A percentile compares a stretch with the other conserved stretches of the same genome.
These are phyloP conservation scores for Nesogale talazaci DNA, from an alignment of 2,113 vertebrate genomes.

Conservation along the genomic window DNA sequence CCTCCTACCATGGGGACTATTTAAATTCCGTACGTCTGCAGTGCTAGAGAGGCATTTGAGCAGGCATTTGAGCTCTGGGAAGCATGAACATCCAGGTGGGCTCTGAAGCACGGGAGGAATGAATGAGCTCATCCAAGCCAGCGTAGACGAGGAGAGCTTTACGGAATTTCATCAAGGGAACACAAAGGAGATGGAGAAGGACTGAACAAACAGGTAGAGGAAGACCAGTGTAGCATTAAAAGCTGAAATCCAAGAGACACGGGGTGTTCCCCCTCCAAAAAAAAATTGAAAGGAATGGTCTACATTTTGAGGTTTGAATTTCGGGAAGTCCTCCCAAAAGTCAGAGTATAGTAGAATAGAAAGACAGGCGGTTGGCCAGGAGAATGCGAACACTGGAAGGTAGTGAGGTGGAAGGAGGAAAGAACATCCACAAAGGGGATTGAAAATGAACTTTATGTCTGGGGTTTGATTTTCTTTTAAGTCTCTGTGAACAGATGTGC, in stretches of 20 bases:
- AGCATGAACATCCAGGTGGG: slow-evolving; percentile 8
- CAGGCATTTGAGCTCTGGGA: slow-evolving; percentile 13
- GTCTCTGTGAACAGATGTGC: neutral
- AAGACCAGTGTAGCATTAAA: neutral
- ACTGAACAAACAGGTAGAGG: neutral
- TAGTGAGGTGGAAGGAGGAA: no score
- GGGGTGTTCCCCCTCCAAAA: neutral
- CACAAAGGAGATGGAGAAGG: neutral
- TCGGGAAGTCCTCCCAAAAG: neutral
- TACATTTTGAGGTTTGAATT: neutral
- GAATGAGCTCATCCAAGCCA: neutral
- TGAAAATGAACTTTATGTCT: neutral
- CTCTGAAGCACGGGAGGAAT: neutral
- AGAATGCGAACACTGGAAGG: neutral
- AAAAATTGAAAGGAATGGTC: neutral
- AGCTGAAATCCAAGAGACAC: neutral
- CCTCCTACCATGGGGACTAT: slow-evolving; percentile 72
- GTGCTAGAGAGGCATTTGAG: slow-evolving; percentile 26
- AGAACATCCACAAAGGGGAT: neutral
- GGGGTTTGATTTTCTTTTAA: neutral
- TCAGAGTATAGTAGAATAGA: neutral
- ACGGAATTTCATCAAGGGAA: no score
- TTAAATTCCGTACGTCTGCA: slow-evolving; percentile 56
- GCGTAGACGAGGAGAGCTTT: neutral
- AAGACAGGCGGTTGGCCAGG: neutral